Percentiles rank a stretch among this genome's conserved stretches.
These are phyloP conservation scores for Dryadula phaetusa DNA, from an alignment of 2,888 invertebrate species.

Conservation along the genomic window DNA sequence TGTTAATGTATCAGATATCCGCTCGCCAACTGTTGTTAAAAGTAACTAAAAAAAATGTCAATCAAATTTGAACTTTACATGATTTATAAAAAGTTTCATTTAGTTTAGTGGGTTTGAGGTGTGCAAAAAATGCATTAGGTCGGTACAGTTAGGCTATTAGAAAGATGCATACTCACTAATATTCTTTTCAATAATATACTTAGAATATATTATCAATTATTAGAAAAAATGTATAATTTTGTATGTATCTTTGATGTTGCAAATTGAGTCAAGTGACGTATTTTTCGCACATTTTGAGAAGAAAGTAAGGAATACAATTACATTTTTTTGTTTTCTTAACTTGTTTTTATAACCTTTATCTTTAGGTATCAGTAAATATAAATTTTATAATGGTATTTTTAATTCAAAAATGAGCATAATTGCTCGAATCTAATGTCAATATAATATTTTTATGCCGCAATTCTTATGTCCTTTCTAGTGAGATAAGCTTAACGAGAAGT, in stretches of 20 bases:
- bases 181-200: background rate
- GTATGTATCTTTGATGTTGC: too few relatives aligned
- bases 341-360: too few relatives aligned
- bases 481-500: background rate
- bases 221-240: too few relatives aligned
- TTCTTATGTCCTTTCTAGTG: background rate
- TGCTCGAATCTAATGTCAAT: background rate
- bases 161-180: slow-evolving; percentile 26
- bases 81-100: slow-evolving; percentile 19
- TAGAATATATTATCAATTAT: too few relatives aligned
- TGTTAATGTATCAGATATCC: slow-evolving; percentile 27
- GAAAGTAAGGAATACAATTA: too few relatives aligned
- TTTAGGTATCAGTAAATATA: too few relatives aligned
- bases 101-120: slow-evolving; percentile 24
- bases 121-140: slow-evolving; percentile 45
- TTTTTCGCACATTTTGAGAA: too few relatives aligned
- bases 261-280: too few relatives aligned
- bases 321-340: too few relatives aligned
- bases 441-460: background rate
- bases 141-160: slow-evolving; percentile 40
- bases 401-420: too few relatives aligned
- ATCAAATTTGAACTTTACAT: slow-evolving; percentile 15
- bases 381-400: too few relatives aligned
- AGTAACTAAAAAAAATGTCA: slow-evolving; percentile 15
- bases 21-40: slow-evolving; percentile 26